Base-by-base conservation (phyloP, 2,797 vertebrate species). In the Leuciscus waleckii region DNA sequence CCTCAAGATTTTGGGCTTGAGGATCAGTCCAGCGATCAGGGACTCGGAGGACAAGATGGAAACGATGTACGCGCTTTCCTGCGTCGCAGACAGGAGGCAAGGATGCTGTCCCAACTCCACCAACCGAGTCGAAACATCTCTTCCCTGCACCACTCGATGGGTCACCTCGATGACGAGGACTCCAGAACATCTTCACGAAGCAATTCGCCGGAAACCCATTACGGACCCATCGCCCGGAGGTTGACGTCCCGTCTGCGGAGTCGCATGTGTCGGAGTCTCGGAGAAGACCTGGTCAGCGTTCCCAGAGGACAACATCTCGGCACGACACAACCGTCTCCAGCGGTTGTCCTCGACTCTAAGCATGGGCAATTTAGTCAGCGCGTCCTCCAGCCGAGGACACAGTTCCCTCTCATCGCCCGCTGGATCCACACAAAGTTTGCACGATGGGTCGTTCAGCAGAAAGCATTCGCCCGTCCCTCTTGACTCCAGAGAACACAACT, bases 401-500 rank as follows among this genome's bases (percentile, higher is more conserved):
- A 95, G 94, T 89, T 37, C 89, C 17, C 81, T 93, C 10, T 69
- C 76, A 0, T 90, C 92, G 5, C 81, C 83, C 0, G 49, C 82
- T 4, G 79, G 81, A 56, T 86, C 89, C 79, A 80, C 16, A 26
- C 41, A 39, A 76, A 89, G 90, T 9, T 70, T 71, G 37, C 89
- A 81, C 0, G 90, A 90, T 0, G 76, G 76, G 4, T 35, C 82
- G 21, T 79, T 71, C 26, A 82, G 76, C 35, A 87, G 89, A 82
- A 91, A 91, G 78, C 91, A 94, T 54, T 91, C 91, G 0, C 9
- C 79, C 23, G 92, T 97, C 14, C 98, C 98, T 0, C 92, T 99
- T 82, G 97, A 97, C 2, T 74, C 91, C 43, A 92, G 86, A 80
- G 98, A 98, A 77, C 98, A 98, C 0, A 84, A 92, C 32, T 99